Evolutionary conservation across 2,888 invertebrate species (phyloP), one percentile per base, ranked within the genome.

Genomic region (Carcina quercana): DNA sequence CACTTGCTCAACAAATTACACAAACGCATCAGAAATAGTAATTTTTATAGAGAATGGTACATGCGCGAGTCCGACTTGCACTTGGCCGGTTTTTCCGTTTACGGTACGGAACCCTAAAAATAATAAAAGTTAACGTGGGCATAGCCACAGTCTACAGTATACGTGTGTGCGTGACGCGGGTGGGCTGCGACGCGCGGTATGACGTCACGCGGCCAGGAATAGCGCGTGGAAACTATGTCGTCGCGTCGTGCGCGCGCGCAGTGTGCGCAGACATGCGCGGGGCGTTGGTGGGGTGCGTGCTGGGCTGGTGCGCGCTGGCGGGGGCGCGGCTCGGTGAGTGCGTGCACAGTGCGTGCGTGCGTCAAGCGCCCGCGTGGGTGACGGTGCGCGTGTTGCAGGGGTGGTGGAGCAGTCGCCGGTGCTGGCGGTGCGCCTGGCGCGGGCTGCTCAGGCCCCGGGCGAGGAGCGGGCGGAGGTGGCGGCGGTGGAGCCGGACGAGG

Each of bases 191-290:
- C 72, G 92, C 92, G 10, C 87, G 89, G 56, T 89, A 90, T 30
- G 87, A 93, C 59, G 82, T 91, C 42, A 90, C 91, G 54, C 74
- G 91, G 38, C 86, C 91, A 26, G 76, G 82, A 38, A 76, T 85
- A 38, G 88, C 88, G 69, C 91, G 91, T 66, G 93, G 93, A 93
- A 92, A 90, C 5, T 93, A 93, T 64, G 89, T 93, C 22, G 91
- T 91, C 25, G 89, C 89, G 11, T 34, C 61, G 27, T 89, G 91
- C 62, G 91, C 91, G 2, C 90, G 91, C 59, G 92, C 92, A 54
- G 8, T 25, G 22, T 13, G 21, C 17, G 6, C 15, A 8, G 58
- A 50, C 26, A 60, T 59, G 40, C 53, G 48, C 34, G 57, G 53
- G 32, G 62, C 56, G 40, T 50, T 93, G 91, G 25, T 87, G 89